Evolutionary conservation across 1,140 invertebrate genomes (phyloP).

Genomic region (Campodea augens): DNA sequence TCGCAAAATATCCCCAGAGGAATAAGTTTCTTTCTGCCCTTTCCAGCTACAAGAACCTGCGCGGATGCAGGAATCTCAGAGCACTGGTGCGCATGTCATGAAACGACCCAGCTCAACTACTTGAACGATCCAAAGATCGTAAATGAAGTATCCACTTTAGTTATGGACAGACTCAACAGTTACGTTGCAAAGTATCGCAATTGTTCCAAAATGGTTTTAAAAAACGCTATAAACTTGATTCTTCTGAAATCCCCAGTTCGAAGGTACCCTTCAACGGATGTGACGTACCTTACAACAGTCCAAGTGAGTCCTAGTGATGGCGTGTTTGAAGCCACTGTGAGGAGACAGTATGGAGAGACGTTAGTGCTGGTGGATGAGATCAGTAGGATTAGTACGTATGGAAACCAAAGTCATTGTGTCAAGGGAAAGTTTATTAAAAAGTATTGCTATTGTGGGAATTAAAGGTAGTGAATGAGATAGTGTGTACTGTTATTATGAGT

Average conservation of each 20-base stretch:
- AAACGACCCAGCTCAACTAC: not conserved
- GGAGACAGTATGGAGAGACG: not conserved
- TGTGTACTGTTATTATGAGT: too few relatives aligned
- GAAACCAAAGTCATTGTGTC: not conserved
- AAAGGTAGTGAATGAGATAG: too few relatives aligned
- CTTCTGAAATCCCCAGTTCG: not conserved
- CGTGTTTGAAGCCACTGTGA: not conserved
- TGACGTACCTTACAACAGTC: not conserved
- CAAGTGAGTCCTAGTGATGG: not conserved
- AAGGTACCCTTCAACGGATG: not conserved
- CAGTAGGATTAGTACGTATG: not conserved
- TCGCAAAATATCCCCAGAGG: conserved; percentile 12
- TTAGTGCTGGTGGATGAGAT: not conserved
- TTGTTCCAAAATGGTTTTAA: not conserved
- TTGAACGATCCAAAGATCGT: not conserved
- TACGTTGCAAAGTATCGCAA: not conserved
- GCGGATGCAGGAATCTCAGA: conserved; percentile 20
- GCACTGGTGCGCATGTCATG: conserved; percentile 26
- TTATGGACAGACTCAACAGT: not conserved
- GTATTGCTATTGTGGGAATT: not conserved
- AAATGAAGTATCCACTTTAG: not conserved
- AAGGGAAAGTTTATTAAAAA: not conserved
- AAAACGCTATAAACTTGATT: not conserved
- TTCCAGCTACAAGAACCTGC: conserved; percentile 22
- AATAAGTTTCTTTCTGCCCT: conserved; percentile 19